These are phyloP conservation scores for Rhagonycha lutea DNA, from an alignment of 2,888 invertebrate genomes.

Conservation along the genomic window DNA sequence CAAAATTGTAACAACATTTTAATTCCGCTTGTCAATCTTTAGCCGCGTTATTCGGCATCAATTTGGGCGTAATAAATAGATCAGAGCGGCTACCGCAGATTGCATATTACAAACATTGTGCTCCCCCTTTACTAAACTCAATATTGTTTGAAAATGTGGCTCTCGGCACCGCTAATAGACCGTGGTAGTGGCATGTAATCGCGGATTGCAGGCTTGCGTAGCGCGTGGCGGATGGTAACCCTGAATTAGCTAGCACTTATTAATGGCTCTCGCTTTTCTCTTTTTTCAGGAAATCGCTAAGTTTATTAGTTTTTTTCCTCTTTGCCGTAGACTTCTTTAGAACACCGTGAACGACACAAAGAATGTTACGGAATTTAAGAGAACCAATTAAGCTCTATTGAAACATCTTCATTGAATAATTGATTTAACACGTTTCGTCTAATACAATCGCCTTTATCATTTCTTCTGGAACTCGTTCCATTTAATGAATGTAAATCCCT, in stretches of 20 bases:
- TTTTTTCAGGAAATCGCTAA: constrained; percentile 14
- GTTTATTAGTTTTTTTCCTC: constrained; percentile 20
- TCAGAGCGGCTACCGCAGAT: constrained; percentile 30
- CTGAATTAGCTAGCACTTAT: constrained; percentile 27
- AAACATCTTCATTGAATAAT: background rate
- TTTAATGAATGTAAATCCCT: background rate
- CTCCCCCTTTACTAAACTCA: constrained; percentile 26
- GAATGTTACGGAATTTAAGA: background rate
- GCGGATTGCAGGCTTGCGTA: constrained; percentile 33
- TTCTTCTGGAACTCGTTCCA: background rate
- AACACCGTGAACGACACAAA: background rate
- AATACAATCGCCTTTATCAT: background rate
- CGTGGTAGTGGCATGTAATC: constrained; percentile 32
- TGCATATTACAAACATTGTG: constrained; percentile 31
- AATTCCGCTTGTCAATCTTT: constrained; percentile 30
- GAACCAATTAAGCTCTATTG: background rate
- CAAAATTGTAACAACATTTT: constrained; percentile 26
- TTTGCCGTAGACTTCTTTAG: background rate
- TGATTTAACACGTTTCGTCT: background rate
- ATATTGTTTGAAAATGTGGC: constrained; percentile 30
- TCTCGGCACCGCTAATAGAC: constrained; percentile 29
- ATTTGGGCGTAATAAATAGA: constrained; percentile 32
- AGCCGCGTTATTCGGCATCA: constrained; percentile 20
- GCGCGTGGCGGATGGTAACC: constrained; percentile 31
- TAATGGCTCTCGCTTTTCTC: constrained; percentile 19